A percentile compares a stretch with the other conserved stretches of the same genome.
phyloP scores from a whole-genome alignment of 1,140 invertebrate genomes.

The Notospermus geniculatus region DNA sequence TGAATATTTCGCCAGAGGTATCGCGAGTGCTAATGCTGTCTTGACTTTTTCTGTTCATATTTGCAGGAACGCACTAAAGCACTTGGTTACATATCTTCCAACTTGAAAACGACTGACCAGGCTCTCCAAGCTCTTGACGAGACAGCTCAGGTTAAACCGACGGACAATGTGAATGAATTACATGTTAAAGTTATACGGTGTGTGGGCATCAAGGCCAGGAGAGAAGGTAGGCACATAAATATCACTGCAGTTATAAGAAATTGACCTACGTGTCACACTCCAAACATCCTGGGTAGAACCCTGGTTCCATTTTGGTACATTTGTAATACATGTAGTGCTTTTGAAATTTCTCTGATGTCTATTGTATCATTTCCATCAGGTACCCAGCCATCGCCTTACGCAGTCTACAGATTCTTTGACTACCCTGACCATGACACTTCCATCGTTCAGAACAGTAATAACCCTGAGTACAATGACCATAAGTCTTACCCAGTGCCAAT shows the following conservation, averaged over 20 bases:
- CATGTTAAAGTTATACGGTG: conserved; percentile 53
- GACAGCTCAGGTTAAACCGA: conserved; percentile 35
- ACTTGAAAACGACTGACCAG: conserved; percentile 38
- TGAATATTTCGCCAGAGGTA: too few species aligned
- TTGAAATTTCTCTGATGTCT: too few species aligned
- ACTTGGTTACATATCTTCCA: conserved; percentile 52
- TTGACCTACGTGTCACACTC: too few species aligned
- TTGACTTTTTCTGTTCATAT: conserved; percentile 13
- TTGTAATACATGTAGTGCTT: too few species aligned
- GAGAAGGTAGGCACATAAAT: too few species aligned
- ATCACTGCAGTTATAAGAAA: too few species aligned
- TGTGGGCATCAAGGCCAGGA: conserved; percentile 41
- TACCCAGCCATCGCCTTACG: conserved; percentile 57
- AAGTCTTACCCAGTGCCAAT: conserved; percentile 54
- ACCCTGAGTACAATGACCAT: conserved; percentile 56
- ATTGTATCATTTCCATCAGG: too few species aligned
- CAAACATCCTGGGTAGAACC: too few species aligned
- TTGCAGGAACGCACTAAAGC: conserved; percentile 56
- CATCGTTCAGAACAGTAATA: conserved; percentile 52
- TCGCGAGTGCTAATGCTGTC: too few species aligned
- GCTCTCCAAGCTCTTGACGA: conserved; percentile 50
- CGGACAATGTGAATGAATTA: conserved; percentile 55
- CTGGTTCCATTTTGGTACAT: too few species aligned
- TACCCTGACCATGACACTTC: conserved; percentile 55
- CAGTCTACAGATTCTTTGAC: conserved; percentile 58